These are phyloP conservation scores for Setipinna tenuifilis DNA, from an alignment of 2,797 vertebrate genomes.

Conservation along the genomic window DNA sequence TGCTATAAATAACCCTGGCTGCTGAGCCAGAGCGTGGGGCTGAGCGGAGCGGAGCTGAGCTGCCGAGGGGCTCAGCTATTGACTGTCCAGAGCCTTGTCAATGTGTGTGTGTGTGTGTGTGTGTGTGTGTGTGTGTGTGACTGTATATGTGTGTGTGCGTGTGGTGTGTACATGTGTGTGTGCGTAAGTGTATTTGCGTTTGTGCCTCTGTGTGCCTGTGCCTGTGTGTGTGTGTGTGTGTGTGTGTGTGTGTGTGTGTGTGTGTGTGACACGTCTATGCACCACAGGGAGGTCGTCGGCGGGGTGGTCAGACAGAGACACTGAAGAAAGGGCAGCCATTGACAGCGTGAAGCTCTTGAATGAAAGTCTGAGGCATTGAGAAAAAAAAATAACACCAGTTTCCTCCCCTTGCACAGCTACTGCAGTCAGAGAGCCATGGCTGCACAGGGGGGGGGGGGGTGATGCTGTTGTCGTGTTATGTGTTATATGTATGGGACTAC, in stretches of 20 bases:
- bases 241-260: no score
- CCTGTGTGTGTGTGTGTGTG: no score
- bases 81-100: slow-evolving; percentile 17
- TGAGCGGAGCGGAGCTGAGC: no score
- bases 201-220: no score
- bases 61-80: neutral
- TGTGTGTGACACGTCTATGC: neutral
- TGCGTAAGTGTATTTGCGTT: no score
- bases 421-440: neutral
- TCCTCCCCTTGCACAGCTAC: neutral
- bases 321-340: neutral
- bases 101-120: slow-evolving; percentile 28
- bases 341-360: neutral
- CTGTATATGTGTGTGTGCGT: no score
- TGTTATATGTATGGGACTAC: neutral
- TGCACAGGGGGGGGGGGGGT: neutral
- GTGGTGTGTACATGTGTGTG: no score
- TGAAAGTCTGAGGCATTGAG: neutral
- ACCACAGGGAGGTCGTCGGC: neutral
- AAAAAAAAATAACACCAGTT: neutral
- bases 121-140: neutral
- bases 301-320: neutral
- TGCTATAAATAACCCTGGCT: slow-evolving; percentile 53
- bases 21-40: neutral
- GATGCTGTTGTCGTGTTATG: no score